phyloP scores from a whole-genome alignment of 37 sponge, comb jelly and placozoan genomes.

The Amphimedon queenslandica region DNA sequence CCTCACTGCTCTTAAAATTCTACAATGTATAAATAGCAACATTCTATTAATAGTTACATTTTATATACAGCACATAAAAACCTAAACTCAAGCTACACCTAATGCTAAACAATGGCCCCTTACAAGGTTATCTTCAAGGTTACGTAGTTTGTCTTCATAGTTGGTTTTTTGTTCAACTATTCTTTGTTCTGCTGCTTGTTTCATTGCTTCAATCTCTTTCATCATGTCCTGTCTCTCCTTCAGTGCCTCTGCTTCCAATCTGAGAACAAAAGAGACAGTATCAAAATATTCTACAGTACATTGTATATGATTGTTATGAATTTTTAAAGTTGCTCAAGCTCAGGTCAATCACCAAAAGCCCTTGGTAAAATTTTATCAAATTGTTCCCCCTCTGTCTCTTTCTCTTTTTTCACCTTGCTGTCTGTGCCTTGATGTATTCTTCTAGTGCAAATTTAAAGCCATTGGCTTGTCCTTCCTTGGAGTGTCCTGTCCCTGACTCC shows the following conservation, averaged over 20 bases:
- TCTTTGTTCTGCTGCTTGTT: constrained; percentile 32
- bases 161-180: constrained; percentile 26
- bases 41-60: too few relatives aligned
- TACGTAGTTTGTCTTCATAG: constrained; percentile 22
- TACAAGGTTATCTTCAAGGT: constrained; percentile 8
- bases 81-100: not conserved
- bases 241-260: constrained; percentile 68
- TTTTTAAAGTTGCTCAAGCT: too few relatives aligned
- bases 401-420: constrained; percentile 34
- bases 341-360: too few relatives aligned
- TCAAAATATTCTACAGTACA: not conserved
- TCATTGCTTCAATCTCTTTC: constrained; percentile 53
- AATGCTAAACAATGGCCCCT: not conserved
- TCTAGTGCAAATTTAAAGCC: constrained; percentile 78
- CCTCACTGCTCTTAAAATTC: not conserved
- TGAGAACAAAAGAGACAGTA: not conserved
- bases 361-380: not conserved
- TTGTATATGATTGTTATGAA: too few relatives aligned
- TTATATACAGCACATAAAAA: not conserved
- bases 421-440: constrained; percentile 69
- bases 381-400: too few relatives aligned
- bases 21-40: not conserved
- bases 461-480: constrained; percentile 2
- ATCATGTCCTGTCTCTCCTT: constrained; percentile 69
- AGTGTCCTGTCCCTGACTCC: constrained; percentile 8